Evolutionary conservation across 2,888 invertebrate genomes (phyloP).

Genomic region (Polyploca ridens): DNA sequence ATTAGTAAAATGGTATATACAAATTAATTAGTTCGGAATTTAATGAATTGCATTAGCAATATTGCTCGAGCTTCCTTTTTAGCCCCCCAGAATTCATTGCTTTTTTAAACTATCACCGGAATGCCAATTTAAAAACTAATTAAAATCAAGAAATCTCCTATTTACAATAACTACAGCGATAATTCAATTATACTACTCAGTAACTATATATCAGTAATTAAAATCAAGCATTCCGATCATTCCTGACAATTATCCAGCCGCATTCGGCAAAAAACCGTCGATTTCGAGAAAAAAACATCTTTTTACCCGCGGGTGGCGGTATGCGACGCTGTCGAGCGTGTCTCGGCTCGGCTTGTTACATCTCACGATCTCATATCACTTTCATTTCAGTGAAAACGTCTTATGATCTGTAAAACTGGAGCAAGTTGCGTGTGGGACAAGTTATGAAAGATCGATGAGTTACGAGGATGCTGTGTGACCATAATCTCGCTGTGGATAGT

Average conservation of each 20-base stretch:
- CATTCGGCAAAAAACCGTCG: slow-evolving; percentile 7
- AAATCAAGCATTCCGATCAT: neutral
- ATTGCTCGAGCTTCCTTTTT: no score
- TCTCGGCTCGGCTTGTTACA: slow-evolving; percentile 14
- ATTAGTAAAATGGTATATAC: no score
- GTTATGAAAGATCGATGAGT: slow-evolving; percentile 4
- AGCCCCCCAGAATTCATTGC: no score
- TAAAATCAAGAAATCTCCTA: neutral
- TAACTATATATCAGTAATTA: neutral
- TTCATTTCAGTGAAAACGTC: slow-evolving; percentile 53
- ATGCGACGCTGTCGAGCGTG: slow-evolving; percentile 31
- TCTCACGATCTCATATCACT: slow-evolving; percentile 39
- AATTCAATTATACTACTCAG: neutral
- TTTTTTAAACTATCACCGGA: no score
- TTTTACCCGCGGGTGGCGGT: slow-evolving; percentile 14
- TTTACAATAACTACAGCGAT: neutral
- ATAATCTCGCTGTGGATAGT: no score
- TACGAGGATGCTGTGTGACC: no score
- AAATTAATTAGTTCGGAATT: no score
- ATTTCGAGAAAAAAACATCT: neutral
- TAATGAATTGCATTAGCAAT: no score
- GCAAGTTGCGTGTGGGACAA: slow-evolving; percentile 27
- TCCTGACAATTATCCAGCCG: neutral
- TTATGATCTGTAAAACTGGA: slow-evolving; percentile 34
- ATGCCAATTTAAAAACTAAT: neutral